Conservation (phyloP, 1,140 invertebrate genomes). For the Leptestheria dahalacensis region DNA sequence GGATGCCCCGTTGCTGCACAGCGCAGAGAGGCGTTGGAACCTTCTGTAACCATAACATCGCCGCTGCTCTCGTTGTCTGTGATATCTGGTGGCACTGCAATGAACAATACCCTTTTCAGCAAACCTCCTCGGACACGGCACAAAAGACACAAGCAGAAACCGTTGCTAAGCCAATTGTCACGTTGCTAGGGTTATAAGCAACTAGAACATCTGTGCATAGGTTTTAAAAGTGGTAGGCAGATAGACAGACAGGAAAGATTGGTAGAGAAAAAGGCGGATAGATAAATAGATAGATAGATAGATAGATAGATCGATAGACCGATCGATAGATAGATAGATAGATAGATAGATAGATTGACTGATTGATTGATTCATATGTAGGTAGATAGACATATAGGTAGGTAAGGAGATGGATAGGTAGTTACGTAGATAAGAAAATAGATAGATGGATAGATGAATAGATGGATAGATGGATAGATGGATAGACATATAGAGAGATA, state of each 20-base stretch:
- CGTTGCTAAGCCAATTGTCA: background rate
- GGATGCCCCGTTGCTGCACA: constrained; percentile 52
- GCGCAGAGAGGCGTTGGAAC: constrained; percentile 61
- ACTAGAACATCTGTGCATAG: too few relatives aligned
- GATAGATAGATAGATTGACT: too few relatives aligned
- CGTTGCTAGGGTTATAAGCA: too few relatives aligned
- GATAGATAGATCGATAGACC: background rate
- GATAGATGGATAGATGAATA: too few relatives aligned
- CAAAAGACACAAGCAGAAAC: background rate
- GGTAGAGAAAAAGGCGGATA: background rate
- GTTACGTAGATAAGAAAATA: too few relatives aligned
- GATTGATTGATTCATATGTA: too few relatives aligned
- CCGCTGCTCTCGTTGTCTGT: constrained; percentile 68
- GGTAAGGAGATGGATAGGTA: too few relatives aligned
- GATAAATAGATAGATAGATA: background rate
- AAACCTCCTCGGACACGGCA: background rate
- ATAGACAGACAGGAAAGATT: background rate
- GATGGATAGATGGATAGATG: too few relatives aligned
- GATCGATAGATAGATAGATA: background rate
- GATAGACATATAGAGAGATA: too few relatives aligned
- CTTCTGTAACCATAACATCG: constrained; percentile 74
- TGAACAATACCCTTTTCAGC: constrained; percentile 18
- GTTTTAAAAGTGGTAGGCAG: background rate
- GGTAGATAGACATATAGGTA: too few relatives aligned
- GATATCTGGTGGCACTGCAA: constrained; percentile 62